Evolutionary conservation across 2,797 vertebrate genomes (phyloP), one percentile per base, ranked within the genome.

Genomic region (Acestrorhynchus altus): DNA sequence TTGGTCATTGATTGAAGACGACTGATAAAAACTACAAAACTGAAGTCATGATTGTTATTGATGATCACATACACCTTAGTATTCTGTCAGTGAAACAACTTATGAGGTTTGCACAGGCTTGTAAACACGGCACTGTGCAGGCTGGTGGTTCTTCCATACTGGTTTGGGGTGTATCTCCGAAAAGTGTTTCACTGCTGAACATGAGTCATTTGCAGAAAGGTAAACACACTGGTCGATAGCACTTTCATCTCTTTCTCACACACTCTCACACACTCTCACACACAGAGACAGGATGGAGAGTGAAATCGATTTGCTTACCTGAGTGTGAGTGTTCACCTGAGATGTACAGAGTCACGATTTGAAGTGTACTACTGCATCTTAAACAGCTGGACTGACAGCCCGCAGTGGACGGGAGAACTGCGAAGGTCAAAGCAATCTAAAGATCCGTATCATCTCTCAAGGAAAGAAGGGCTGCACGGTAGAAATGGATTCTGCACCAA

Each of bases 191-290:
- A 54, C 5, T n/a, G 18, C 10, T 8, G n/a, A 65, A 65, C 9
- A 40, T n/a, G 35, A 44, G 31, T 10, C 39, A 22, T 44, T 65
- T 44, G n/a, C 39, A 63, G 35, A 63, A 44, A 64, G n/a, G 22
- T 13, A 64, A 22, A 64, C 35, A 44, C 16, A 13, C 35, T 42
- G 60, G 31, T 64, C 35, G 42, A 42, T 42, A 61, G 35, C 26
- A 39, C 35, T 63, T 18, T 18, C 12, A 35, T 39, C 59, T 61
- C 15, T 39, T 39, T 39, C 42, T 11, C 12, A 4, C 20, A 42
- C 28, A 75, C 47, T 65, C 5, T 35, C 12, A 4, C 20, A 42
- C 28, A 75, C 47, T 65, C 52, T 66, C 54, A 67, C 18, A 76
- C 28, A 76, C 20, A 35, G 18, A n/a, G 26, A 52, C 63, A 46